Evolutionary conservation across 1,140 invertebrate species (phyloP).

Genomic region (Heterodera carotae): DNA sequence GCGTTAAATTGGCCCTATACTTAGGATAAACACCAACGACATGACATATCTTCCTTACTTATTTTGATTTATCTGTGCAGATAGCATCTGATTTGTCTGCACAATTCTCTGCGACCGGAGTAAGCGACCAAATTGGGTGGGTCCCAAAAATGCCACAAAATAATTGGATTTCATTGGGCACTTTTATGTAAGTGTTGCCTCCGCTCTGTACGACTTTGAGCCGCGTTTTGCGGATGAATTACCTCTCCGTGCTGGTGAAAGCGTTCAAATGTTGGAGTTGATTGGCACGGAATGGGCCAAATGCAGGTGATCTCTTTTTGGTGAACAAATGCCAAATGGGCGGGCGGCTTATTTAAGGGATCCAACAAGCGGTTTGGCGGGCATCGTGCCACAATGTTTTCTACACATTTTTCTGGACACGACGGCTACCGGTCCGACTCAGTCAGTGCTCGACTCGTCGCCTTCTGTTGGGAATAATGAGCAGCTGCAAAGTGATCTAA

Average conservation of each 20-base stretch:
- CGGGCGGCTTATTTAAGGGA: constrained; percentile 29
- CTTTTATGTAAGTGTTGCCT: constrained; percentile 47
- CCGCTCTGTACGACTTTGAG: constrained; percentile 57
- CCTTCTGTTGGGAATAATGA: neutral
- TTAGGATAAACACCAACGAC: neutral
- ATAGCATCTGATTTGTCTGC: neutral
- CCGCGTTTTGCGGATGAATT: constrained; percentile 55
- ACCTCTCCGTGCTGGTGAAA: constrained; percentile 47
- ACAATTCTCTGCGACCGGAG: neutral
- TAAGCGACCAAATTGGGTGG: constrained; percentile 71
- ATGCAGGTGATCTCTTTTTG: constrained; percentile 37
- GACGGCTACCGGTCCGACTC: constrained; percentile 9
- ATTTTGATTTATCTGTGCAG: neutral
- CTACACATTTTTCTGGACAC: constrained; percentile 59
- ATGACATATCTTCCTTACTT: neutral
- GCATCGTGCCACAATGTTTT: constrained; percentile 55
- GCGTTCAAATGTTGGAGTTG: constrained; percentile 43
- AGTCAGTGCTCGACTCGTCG: neutral
- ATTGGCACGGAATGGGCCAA: constrained; percentile 54
- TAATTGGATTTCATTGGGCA: too few relatives aligned
- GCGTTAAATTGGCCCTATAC: too few relatives aligned
- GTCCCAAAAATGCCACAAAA: too few relatives aligned
- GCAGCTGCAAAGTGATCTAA: too few relatives aligned
- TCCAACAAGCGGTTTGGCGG: constrained; percentile 46
- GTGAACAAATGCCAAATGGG: neutral